phyloP scores from a whole-genome alignment of 2,888 invertebrate species.

The Oegoconia quadripuncta region DNA sequence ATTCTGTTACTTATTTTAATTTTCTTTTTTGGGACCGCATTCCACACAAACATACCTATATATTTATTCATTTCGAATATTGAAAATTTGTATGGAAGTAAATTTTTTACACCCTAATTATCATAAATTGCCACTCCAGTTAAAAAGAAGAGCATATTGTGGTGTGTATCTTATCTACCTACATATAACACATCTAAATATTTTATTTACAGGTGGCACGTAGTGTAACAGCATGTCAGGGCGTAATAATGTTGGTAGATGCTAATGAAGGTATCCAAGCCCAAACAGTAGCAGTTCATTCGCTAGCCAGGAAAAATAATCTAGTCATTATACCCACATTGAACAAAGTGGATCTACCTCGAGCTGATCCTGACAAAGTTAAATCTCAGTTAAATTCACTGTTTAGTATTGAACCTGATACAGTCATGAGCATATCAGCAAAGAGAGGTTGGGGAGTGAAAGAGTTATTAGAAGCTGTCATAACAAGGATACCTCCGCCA shows the following conservation, averaged over 20 bases:
- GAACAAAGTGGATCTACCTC: conserved; percentile 97
- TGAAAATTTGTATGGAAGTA: no score
- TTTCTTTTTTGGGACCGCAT: no score
- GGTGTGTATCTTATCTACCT: background rate
- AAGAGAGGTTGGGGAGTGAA: conserved; percentile 93
- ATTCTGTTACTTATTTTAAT: no score
- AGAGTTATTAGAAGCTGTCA: conserved; percentile 86
- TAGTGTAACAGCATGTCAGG: conserved; percentile 95
- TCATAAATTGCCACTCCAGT: background rate
- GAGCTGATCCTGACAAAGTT: conserved; percentile 92
- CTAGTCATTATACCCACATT: conserved; percentile 93
- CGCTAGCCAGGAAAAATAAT: conserved; percentile 90
- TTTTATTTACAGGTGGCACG: conserved; percentile 81
- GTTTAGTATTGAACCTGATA: conserved; percentile 87
- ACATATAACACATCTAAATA: background rate
- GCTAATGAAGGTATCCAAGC: conserved; percentile 98
- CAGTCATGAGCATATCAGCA: conserved; percentile 92
- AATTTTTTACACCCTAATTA: no score
- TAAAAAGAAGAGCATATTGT: background rate
- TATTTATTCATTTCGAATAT: no score
- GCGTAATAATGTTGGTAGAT: conserved; percentile 96
- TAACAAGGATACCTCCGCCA: conserved; percentile 89
- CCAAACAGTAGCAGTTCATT: conserved; percentile 98
- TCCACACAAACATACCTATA: no score
- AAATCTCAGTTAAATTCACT: conserved; percentile 87